Percentiles rank a stretch among this genome's conserved stretches.
These are phyloP conservation scores for Lottia scabra DNA, from an alignment of 2,888 invertebrate species.

Conservation along the genomic window DNA sequence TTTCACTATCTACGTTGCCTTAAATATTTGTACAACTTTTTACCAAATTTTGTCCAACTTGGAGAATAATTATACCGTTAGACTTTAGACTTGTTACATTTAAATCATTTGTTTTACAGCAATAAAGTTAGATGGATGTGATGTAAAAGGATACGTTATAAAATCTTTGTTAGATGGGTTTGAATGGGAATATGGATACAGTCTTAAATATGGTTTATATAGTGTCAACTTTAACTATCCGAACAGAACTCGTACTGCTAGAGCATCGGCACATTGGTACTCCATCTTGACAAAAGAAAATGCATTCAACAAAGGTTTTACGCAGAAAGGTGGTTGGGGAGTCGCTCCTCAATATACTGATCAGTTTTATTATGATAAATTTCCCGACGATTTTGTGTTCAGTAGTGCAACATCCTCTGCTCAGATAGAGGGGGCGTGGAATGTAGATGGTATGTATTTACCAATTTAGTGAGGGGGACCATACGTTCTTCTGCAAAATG, in stretches of 20 bases:
- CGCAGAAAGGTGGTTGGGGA: slow-evolving; percentile 47
- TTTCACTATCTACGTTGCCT: too few species aligned
- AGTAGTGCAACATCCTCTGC: slow-evolving; percentile 72
- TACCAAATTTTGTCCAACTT: too few species aligned
- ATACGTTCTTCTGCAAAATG: too few species aligned
- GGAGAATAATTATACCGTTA: too few species aligned
- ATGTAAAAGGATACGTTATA: slow-evolving; percentile 76
- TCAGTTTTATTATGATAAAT: slow-evolving; percentile 41
- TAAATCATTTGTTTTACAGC: slow-evolving; percentile 27
- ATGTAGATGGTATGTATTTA: slow-evolving; percentile 68
- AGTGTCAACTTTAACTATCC: slow-evolving; percentile 79
- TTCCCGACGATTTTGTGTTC: slow-evolving; percentile 50
- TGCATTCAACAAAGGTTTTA: slow-evolving; percentile 33
- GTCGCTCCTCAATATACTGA: slow-evolving; percentile 32
- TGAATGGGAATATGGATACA: slow-evolving; percentile 83
- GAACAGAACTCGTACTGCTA: slow-evolving; percentile 77
- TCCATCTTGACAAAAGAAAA: slow-evolving; percentile 34
- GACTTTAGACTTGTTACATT: too few species aligned
- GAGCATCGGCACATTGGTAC: slow-evolving; percentile 72
- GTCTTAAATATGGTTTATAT: slow-evolving; percentile 78
- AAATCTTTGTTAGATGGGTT: slow-evolving; percentile 87
- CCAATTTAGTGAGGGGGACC: too few species aligned
- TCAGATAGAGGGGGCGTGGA: slow-evolving; percentile 77
- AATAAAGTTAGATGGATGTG: slow-evolving; percentile 52
- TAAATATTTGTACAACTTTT: too few species aligned